Base-by-base conservation (phyloP, 2,888 invertebrate species). In the Dynastes grantii region DNA sequence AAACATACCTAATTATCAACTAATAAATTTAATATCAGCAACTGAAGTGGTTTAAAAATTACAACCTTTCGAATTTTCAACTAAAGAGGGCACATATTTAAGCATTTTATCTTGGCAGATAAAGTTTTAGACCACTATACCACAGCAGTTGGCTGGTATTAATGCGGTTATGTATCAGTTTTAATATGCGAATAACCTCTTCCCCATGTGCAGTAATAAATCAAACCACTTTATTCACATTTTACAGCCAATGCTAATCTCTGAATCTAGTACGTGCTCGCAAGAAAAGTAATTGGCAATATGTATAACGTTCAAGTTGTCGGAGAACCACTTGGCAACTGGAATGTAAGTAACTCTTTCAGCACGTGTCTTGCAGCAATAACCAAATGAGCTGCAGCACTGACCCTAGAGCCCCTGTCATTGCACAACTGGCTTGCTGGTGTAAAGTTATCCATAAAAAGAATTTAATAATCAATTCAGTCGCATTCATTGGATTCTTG, bases 221-320 rank as follows among this genome's bases (percentile, higher is more conserved):
- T 75, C 73, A 75, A 75, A 75, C 73, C 61, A 29, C 73, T 75
- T 75, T 61, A 75, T 75, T 75, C 61, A 75, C 40, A 75, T 75
- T 75, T 75, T 75, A 75, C 73, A 75, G 49, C 61, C 63, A 75
- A 75, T 75, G 73, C 73, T 75, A 75, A 75, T 75, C 73, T 75
- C 61, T 45, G 61, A 75, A 75, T 75, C 73, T 75, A 61, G 61
- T 75, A 75, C 73, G 73, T 75, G 73, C 61, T 61, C 61, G 45
- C 49, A 75, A 75, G 73, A 75, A 75, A 75, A 75, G 73, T 75
- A 75, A 75, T 75, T 75, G 73, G 61, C 73, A 75, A 61, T 75
- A 75, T 75, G 73, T 27, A 75, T 45, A 40, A 27, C 45, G 73
- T 58, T 75, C 61, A 61, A 75, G 73, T 40, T 75, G 73, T 49